Evolutionary conservation across 2,797 vertebrate genomes (phyloP).

Genomic region (Clarias laeviceps): DNA sequence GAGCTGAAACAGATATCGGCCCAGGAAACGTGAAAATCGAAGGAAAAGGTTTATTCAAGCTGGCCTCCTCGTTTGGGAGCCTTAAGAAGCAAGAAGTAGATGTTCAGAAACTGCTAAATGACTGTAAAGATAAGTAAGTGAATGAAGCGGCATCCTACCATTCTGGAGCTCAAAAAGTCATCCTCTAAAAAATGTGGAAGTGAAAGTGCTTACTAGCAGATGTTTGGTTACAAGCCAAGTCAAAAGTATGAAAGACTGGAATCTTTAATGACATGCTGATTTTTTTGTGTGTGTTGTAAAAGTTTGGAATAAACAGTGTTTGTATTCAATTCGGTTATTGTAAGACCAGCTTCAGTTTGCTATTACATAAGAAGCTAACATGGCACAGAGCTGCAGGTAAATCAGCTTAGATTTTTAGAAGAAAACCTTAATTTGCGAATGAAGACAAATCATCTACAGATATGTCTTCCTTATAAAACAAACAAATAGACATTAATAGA

Average conservation of each 20-base stretch:
- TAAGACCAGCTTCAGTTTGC: not conserved
- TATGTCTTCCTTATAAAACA: not conserved
- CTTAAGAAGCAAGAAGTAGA: slow-evolving; percentile 89
- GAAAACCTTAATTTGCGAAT: not conserved
- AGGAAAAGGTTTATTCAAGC: slow-evolving; percentile 76
- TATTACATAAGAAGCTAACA: not conserved
- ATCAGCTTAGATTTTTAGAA: not conserved
- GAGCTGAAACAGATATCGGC: slow-evolving; percentile 67
- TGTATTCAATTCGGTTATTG: not conserved
- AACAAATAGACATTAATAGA: not conserved
- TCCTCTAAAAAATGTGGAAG: slow-evolving; percentile 2
- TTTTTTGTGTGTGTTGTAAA: not conserved
- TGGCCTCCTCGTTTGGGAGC: slow-evolving; percentile 85
- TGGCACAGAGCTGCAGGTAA: not conserved
- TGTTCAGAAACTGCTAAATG: slow-evolving; percentile 81
- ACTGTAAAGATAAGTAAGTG: slow-evolving; percentile 77
- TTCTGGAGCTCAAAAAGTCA: not conserved
- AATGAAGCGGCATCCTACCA: not conserved
- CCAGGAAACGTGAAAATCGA: slow-evolving; percentile 68
- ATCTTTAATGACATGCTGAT: not conserved
- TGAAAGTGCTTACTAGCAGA: slow-evolving; percentile 7
- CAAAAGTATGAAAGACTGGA: not conserved
- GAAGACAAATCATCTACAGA: not conserved
- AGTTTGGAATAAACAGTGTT: not conserved
- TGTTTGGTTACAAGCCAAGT: not conserved